Evolutionary conservation across 1,140 invertebrate genomes (phyloP).

Genomic region (Manduca sexta): DNA sequence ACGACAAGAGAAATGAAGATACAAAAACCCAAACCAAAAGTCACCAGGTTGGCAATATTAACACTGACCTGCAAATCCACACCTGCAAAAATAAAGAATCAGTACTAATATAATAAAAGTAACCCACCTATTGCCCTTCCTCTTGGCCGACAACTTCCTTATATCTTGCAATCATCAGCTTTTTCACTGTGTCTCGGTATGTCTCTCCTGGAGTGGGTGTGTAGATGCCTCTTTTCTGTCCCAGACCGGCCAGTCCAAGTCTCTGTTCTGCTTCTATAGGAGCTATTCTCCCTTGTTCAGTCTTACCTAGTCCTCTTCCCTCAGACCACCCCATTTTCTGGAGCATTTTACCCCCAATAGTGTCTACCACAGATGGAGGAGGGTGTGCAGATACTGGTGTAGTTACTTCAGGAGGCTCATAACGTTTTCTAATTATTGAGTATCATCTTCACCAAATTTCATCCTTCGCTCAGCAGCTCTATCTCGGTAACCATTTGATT

Average conservation of each 20-base stretch:
- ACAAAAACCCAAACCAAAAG: too few species aligned
- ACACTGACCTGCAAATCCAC: neutral
- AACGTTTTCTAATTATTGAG: slow-evolving; percentile 75
- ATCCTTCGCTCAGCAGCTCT: slow-evolving; percentile 95
- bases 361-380: slow-evolving; percentile 76
- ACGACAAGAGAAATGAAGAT: too few species aligned
- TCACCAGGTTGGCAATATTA: neutral
- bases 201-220: slow-evolving; percentile 86
- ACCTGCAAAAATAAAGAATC: neutral
- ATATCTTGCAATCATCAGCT: slow-evolving; percentile 90
- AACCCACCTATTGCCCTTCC: slow-evolving; percentile 56
- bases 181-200: slow-evolving; percentile 93
- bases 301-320: slow-evolving; percentile 94
- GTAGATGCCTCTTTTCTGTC: slow-evolving; percentile 82
- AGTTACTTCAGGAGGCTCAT: slow-evolving; percentile 81
- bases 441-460: slow-evolving; percentile 93
- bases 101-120: slow-evolving; percentile 5
- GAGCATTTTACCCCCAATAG: slow-evolving; percentile 90
- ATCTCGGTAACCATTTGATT: slow-evolving; percentile 83
- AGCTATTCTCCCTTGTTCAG: slow-evolving; percentile 93
- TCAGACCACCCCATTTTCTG: slow-evolving; percentile 99
- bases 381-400: slow-evolving; percentile 60
- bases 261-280: slow-evolving; percentile 86
- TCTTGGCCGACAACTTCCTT: slow-evolving; percentile 81
- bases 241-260: slow-evolving; percentile 82